phyloP scores from a whole-genome alignment of 2,888 invertebrate genomes.

The Caenorhabditis wallacei region DNA sequence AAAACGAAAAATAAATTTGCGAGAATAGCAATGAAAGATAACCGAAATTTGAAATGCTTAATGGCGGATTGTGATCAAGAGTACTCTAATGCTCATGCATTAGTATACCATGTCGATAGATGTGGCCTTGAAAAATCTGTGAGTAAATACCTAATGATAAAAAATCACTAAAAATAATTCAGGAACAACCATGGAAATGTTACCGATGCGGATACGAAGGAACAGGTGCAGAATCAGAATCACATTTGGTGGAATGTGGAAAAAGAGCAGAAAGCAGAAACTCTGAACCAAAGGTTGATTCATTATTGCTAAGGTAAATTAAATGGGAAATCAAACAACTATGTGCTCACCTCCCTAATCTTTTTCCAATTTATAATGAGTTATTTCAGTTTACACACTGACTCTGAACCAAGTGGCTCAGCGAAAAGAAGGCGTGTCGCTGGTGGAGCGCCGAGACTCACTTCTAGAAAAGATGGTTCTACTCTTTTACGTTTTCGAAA shows the following conservation, averaged over 20 bases:
- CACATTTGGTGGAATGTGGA: slow-evolving; percentile 36
- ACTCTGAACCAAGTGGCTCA: not conserved
- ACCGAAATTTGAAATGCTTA: slow-evolving; percentile 20
- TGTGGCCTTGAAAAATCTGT: slow-evolving; percentile 44
- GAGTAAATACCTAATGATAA: not conserved
- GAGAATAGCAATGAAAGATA: slow-evolving; percentile 28
- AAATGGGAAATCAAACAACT: too few species aligned
- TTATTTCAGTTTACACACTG: not conserved
- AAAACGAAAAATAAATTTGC: not conserved
- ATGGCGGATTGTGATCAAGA: slow-evolving; percentile 19
- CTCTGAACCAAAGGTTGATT: not conserved
- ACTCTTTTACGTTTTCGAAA: slow-evolving; percentile 35
- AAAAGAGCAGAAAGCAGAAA: not conserved
- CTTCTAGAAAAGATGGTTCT: slow-evolving; percentile 37
- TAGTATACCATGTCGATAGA: slow-evolving; percentile 59
- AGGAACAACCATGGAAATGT: slow-evolving; percentile 63
- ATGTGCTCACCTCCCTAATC: too few species aligned
- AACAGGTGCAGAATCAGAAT: slow-evolving; percentile 6
- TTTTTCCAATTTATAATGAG: too few species aligned
- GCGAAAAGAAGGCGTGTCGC: slow-evolving; percentile 15
- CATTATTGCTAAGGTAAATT: not conserved
- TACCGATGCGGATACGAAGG: slow-evolving; percentile 45
- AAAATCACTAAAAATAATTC: not conserved
- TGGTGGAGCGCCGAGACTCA: slow-evolving; percentile 31
- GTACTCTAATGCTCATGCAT: slow-evolving; percentile 13